Percentiles rank a stretch among this genome's conserved stretches.
These are phyloP conservation scores for Griposia aprilina DNA, from an alignment of 2,888 invertebrate species.

Conservation along the genomic window DNA sequence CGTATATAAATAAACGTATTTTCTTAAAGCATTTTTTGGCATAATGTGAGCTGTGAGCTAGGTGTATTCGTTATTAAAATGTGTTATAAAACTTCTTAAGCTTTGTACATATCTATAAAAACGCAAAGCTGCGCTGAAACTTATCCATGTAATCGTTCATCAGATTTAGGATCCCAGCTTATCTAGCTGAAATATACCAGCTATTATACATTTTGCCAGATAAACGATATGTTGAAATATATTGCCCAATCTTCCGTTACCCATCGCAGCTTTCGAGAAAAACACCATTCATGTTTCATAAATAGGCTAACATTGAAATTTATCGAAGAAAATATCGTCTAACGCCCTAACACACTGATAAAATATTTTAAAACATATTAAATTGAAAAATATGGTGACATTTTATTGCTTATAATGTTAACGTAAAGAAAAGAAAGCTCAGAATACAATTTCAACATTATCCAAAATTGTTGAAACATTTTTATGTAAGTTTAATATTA, in stretches of 20 bases:
- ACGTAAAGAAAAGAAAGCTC: constrained; percentile 60
- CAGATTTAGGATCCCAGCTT: constrained; percentile 26
- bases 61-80: background rate
- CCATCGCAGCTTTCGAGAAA: constrained; percentile 52
- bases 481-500: constrained; percentile 55
- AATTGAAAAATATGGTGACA: constrained; percentile 66
- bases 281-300: constrained; percentile 56
- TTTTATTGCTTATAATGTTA: constrained; percentile 64
- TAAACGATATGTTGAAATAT: constrained; percentile 54
- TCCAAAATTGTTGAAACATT: constrained; percentile 43
- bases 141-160: constrained; percentile 27
- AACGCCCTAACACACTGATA: constrained; percentile 56
- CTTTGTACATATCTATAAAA: constrained; percentile 4
- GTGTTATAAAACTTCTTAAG: background rate
- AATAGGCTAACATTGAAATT: constrained; percentile 52
- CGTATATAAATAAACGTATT: no score
- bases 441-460: constrained; percentile 46
- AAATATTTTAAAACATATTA: constrained; percentile 67
- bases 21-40: background rate
- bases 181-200: constrained; percentile 44
- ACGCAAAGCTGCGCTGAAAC: background rate
- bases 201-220: constrained; percentile 41
- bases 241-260: constrained; percentile 53
- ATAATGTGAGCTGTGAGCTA: background rate
- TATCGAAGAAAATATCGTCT: constrained; percentile 53